phyloP scores from a whole-genome alignment of 2,888 invertebrate species.

The Drosophila meridionalis region DNA sequence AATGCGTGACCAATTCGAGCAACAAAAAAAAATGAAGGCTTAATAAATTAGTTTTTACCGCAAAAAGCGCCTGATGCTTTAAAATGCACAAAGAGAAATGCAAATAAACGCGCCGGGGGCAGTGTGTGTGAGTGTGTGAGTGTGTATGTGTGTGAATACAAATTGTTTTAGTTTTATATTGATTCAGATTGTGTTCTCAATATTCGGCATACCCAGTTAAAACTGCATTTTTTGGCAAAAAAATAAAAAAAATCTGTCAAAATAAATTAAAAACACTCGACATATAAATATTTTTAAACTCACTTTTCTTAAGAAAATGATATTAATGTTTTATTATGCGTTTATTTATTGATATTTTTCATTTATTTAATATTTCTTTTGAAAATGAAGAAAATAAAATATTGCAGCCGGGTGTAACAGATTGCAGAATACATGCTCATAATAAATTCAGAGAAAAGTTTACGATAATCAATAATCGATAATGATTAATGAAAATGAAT shows the following conservation, averaged over 20 bases:
- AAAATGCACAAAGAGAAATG: conserved; percentile 40
- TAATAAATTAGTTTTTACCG: conserved; percentile 61
- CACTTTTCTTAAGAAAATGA: neutral
- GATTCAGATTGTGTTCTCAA: conserved; percentile 13
- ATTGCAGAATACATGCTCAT: neutral
- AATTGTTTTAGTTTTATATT: conserved; percentile 5
- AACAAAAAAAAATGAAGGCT: conserved; percentile 48
- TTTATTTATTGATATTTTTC: neutral
- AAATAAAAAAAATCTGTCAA: neutral
- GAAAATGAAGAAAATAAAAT: neutral
- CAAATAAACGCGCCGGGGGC: conserved; percentile 2
- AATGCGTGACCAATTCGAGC: conserved; percentile 39
- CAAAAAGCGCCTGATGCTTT: conserved; percentile 42
- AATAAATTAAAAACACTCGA: neutral
- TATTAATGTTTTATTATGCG: neutral
- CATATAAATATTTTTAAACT: neutral
- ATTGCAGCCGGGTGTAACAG: neutral
- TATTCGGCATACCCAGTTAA: neutral
- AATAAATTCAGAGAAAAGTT: too few relatives aligned
- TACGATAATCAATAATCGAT: too few relatives aligned
- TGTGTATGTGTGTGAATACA: neutral
- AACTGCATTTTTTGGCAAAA: neutral
- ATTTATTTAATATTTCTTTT: neutral
- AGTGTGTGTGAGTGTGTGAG: neutral
- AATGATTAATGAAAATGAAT: too few relatives aligned